Evolutionary conservation across 2,113 vertebrate species (phyloP), one percentile per base, ranked within the genome.

Genomic region (Cacatua alba): DNA sequence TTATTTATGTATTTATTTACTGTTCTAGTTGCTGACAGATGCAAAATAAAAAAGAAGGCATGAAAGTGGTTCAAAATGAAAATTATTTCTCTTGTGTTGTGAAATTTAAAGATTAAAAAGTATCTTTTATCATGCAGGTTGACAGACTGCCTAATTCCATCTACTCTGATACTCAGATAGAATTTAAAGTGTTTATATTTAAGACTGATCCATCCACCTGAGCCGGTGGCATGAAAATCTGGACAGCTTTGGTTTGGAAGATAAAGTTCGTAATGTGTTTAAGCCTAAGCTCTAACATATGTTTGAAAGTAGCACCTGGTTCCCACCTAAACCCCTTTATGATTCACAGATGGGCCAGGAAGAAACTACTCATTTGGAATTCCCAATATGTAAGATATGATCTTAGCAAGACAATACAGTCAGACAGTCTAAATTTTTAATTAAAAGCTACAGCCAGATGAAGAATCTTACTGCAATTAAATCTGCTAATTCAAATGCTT

Each of bases 341-440:
- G 81, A 82, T 83, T 93, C 91, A 94, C 88, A 93, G 88, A 86
- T 96, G 79, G 82, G 13, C 76, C 88, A 82, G 79, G 59, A 97
- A 93, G 48, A 37, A 85, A 29, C 46, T 74, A n/a, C 68, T 90
- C 28, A 53, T 93, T 93, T 94, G 28, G 55, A 90, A 92, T 95
- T 96, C 88, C 79, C 59, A 94, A 31, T 90, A 64, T 69, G 41
- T 87, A 91, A 79, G 57, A 68, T 81, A 86, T 29, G 28, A 76
- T 96, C 78, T 79, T 72, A 87, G 31, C 35, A 90, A 90, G 82
- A 75, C 82, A 95, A 93, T 85, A 26, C 13, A 55, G 7, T 70
- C 76, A 87, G 51, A 31, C 21, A 62, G 63, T 60, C 37, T 77
- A 77, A 43, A 83, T 26, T 83, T 93, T 93, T 94, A 93, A 90